phyloP scores from a whole-genome alignment of 2,888 invertebrate genomes.

The Hirtodrosophila confusa region DNA sequence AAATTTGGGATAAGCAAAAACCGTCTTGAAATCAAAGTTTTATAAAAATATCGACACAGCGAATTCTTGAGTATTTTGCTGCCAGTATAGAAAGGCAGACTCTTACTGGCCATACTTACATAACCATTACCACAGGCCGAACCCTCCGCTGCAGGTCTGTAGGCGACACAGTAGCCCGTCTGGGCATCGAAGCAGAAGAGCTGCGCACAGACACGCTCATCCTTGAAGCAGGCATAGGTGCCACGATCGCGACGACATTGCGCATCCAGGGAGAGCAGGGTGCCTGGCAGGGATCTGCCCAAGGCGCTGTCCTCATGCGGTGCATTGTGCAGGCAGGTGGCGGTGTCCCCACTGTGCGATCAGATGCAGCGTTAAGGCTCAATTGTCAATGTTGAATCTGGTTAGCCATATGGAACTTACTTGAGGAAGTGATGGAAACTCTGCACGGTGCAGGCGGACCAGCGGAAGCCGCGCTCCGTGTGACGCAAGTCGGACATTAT shows the following conservation, averaged over 20 bases:
- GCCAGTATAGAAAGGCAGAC: not conserved
- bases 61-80: not conserved
- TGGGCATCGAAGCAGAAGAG: conserved; percentile 97
- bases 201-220: conserved; percentile 97
- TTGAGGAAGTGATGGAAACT: conserved; percentile 98
- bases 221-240: conserved; percentile 93
- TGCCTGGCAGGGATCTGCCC: conserved; percentile 94
- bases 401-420: conserved; percentile 85
- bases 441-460: conserved; percentile 96
- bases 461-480: conserved; percentile 96
- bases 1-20: too few relatives aligned
- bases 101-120: conserved; percentile 85
- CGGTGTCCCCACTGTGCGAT: conserved; percentile 92
- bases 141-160: conserved; percentile 96
- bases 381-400: too few relatives aligned
- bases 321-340: conserved; percentile 95
- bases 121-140: conserved; percentile 96
- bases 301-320: conserved; percentile 96
- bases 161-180: conserved; percentile 97
- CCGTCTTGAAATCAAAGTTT: too few relatives aligned
- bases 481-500: conserved; percentile 98
- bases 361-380: not conserved
- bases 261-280: conserved; percentile 94
- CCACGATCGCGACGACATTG: conserved; percentile 97
- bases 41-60: too few relatives aligned